Evolutionary conservation across 2,888 invertebrate species (phyloP).

Genomic region (Thymelicus acteon): DNA sequence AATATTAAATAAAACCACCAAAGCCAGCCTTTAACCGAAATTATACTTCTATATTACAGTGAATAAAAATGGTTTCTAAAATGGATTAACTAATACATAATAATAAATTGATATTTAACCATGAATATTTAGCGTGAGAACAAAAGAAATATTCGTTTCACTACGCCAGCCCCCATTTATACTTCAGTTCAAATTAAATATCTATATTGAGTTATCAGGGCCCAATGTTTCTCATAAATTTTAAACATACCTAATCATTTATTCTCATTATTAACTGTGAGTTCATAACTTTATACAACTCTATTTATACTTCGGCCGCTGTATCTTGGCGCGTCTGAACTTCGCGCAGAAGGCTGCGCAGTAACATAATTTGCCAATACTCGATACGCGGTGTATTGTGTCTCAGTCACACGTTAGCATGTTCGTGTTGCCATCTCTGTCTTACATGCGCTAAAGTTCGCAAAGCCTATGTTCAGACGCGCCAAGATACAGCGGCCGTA

Average conservation of each 20-base stretch:
- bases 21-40: slow-evolving; percentile 6
- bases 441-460: too few relatives aligned
- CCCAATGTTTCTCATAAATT: neutral
- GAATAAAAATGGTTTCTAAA: slow-evolving; percentile 12
- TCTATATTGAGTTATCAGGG: neutral
- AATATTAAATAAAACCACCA: neutral
- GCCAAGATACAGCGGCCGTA: too few relatives aligned
- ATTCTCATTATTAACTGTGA: neutral
- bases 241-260: neutral
- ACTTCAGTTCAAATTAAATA: neutral
- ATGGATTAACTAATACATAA: slow-evolving; percentile 9
- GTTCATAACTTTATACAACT: neutral
- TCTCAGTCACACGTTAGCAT: too few relatives aligned
- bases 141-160: neutral
- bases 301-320: too few relatives aligned
- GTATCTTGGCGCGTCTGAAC: too few relatives aligned
- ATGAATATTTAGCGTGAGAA: slow-evolving; percentile 5
- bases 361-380: too few relatives aligned
- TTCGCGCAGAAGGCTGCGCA: too few relatives aligned
- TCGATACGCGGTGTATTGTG: too few relatives aligned
- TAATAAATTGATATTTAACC: neutral
- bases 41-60: slow-evolving; percentile 8
- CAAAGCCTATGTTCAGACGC: too few relatives aligned
- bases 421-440: too few relatives aligned
- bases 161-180: neutral